These are phyloP conservation scores for Synergus japonicus DNA, from an alignment of 2,888 invertebrate species.

Conservation along the genomic window DNA sequence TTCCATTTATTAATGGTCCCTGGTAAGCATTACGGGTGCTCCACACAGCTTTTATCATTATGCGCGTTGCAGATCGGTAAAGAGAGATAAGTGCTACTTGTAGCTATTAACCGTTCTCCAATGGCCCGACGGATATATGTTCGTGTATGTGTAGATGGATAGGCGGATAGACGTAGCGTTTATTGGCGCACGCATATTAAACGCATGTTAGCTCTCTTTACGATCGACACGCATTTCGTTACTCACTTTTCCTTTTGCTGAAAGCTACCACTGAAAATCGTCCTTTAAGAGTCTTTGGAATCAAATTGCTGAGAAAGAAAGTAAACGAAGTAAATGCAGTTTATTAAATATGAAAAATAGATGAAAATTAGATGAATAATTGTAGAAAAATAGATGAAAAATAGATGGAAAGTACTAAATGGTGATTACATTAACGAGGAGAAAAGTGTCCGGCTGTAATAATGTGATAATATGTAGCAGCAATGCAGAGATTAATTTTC, in stretches of 20 bases:
- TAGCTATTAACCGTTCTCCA: conserved; percentile 56
- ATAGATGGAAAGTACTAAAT: background rate
- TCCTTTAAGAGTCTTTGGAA: background rate
- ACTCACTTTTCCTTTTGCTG: conserved; percentile 14
- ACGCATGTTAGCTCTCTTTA: conserved; percentile 36
- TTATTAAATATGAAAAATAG: conserved; percentile 24
- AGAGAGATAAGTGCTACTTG: conserved; percentile 53
- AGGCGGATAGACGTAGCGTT: conserved; percentile 32
- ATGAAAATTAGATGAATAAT: too few relatives aligned
- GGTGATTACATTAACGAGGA: conserved; percentile 22
- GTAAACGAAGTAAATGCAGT: background rate
- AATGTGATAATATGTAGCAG: conserved; percentile 21
- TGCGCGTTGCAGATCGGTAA: conserved; percentile 36
- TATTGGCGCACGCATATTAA: conserved; percentile 41
- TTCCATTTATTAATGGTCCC: conserved; percentile 58
- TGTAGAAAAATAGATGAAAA: background rate
- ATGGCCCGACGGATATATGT: conserved; percentile 18
- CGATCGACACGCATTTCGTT: conserved; percentile 31
- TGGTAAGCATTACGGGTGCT: conserved; percentile 14
- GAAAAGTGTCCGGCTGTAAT: conserved; percentile 4
- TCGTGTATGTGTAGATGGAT: conserved; percentile 25
- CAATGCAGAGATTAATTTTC: background rate
- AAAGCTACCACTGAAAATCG: background rate
- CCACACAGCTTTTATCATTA: conserved; percentile 45
- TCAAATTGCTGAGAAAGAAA: conserved; percentile 6